Evolutionary conservation across 2,113 vertebrate species (phyloP).

Genomic region (Oenanthe oenanthe): DNA sequence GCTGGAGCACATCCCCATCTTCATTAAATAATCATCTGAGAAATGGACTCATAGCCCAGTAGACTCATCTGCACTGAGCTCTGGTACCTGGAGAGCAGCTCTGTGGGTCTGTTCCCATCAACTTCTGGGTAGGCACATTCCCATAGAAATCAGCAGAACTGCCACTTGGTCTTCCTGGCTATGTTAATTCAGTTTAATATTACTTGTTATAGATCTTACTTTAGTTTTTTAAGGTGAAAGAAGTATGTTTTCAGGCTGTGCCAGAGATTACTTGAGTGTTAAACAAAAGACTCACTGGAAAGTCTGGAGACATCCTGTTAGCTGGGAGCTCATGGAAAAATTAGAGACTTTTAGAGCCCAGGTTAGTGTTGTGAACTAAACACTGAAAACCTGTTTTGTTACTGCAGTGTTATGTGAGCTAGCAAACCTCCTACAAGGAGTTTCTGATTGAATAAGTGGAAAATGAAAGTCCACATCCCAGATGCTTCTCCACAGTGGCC

Average conservation of each 20-base stretch:
- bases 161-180: background rate
- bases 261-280: background rate
- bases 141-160: background rate
- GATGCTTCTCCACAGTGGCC: background rate
- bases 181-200: background rate
- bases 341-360: background rate
- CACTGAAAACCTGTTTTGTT: background rate
- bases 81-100: background rate
- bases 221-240: background rate
- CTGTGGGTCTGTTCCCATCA: background rate
- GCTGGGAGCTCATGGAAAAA: background rate
- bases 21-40: background rate
- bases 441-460: background rate
- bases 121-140: background rate
- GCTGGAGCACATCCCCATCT: background rate
- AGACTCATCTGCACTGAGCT: background rate
- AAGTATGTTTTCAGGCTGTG: background rate
- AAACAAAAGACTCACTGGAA: background rate
- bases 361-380: background rate
- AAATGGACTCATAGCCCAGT: background rate
- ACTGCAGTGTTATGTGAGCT: background rate
- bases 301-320: background rate
- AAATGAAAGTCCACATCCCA: background rate
- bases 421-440: background rate
- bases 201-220: background rate